Evolutionary conservation across 2,888 invertebrate genomes (phyloP).

Genomic region (Heliconius charithonia): DNA sequence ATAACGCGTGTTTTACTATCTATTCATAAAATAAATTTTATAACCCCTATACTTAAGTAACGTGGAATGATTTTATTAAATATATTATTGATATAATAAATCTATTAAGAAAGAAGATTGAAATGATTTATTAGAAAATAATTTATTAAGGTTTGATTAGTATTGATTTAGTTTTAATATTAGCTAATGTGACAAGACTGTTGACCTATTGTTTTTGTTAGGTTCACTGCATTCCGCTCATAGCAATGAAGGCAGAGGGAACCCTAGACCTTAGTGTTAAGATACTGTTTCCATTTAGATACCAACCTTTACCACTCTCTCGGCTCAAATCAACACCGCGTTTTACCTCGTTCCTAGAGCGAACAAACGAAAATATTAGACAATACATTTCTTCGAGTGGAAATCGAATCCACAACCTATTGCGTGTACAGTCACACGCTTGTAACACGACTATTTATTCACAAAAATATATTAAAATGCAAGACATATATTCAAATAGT

Average conservation of each 20-base stretch:
- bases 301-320: background rate
- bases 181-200: background rate
- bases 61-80: background rate
- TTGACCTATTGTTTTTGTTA: background rate
- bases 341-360: background rate
- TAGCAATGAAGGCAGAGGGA: background rate
- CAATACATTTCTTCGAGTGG: background rate
- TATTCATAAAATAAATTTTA: conserved; percentile 7
- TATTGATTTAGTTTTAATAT: no score
- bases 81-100: background rate
- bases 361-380: background rate
- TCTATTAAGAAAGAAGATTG: no score
- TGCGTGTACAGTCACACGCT: background rate
- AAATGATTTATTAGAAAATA: no score
- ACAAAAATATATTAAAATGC: background rate
- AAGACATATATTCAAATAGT: background rate
- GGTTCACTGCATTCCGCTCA: background rate
- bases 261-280: background rate
- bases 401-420: background rate
- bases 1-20: conserved; percentile 4
- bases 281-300: background rate
- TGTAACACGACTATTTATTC: background rate
- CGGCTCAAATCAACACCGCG: background rate
- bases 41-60: conserved; percentile 20
- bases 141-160: no score